phyloP scores from a whole-genome alignment of 64 coral and sea anemone species.

The Stylophora pistillata region DNA sequence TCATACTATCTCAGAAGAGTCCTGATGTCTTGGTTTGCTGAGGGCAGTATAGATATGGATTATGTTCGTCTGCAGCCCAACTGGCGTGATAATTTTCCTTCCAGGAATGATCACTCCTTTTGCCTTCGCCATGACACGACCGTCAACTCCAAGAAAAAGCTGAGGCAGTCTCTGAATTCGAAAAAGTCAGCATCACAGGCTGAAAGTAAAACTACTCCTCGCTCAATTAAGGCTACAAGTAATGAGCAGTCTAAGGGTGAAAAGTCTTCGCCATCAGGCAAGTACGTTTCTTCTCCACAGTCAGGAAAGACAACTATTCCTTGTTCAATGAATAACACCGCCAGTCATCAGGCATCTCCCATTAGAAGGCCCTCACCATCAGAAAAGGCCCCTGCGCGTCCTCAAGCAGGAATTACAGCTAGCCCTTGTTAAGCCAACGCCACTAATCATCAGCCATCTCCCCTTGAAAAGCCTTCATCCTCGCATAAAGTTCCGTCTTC shows the following conservation, averaged over 20 bases:
- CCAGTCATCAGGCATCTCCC: not conserved
- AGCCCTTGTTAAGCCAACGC: no score
- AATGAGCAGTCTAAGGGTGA: no score
- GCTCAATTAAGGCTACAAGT: no score
- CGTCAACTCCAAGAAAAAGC: not conserved
- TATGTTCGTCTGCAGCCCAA: not conserved
- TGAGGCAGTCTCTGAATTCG: not conserved
- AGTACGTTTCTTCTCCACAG: not conserved
- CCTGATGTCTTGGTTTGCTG: slow-evolving; percentile 28
- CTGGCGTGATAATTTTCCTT: not conserved
- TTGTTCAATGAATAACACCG: no score
- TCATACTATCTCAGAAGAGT: slow-evolving; percentile 17
- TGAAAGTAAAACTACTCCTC: no score
- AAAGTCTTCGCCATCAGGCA: no score
- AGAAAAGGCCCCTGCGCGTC: no score
- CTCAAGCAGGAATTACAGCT: no score
- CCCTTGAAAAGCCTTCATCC: not conserved
- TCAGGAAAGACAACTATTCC: not conserved
- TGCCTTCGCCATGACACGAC: not conserved
- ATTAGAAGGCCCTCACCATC: not conserved
- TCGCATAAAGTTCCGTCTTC: not conserved
- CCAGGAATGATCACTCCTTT: not conserved
- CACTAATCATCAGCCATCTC: slow-evolving; percentile 3
- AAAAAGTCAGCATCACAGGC: not conserved
- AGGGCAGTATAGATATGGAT: slow-evolving; percentile 9